Evolutionary conservation across 1,140 invertebrate genomes (phyloP), one percentile per base, ranked within the genome.

Genomic region (Drosophila miranda): DNA sequence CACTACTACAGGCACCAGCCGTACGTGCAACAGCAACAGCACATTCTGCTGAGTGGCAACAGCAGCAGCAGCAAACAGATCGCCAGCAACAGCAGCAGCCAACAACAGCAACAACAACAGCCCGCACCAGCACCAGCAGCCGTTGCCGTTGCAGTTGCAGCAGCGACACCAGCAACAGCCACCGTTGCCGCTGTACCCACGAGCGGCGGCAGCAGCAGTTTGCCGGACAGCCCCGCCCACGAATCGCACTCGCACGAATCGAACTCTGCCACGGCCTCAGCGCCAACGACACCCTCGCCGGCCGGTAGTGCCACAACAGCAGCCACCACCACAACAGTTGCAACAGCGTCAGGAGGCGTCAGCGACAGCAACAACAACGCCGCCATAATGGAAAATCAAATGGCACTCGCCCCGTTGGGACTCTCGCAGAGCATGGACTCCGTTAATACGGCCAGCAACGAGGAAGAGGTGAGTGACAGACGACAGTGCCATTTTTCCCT

Each of bases 351-450:
- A 14, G 41, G 57, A 26, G 53, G 45, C 41, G 30, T 52, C 44
- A 56, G 49, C 51, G 46, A 11, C 56, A 75, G 58, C 76, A 73
- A 50, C 68, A 78, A 50, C 75, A 70, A 70, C 69, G 56, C 79
- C 53, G 62, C 68, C 78, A 83, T 81, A 74, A 90, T 90, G 89
- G 89, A 90, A 70, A 90, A 90, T 80, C 90, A 90, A 74, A 91
- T 91, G 90, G 78, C 89, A 57, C 61, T 89, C 54, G 81, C 81
- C 50, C 89, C 90, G 89, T 89, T 93, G 70, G 92, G 92, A 78
- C 91, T 93, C 71, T 93, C 93, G 69, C 96, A 97, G 93, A 97
- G 96, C 93, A 97, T 97, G 95, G 96, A 97, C 93, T 97, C 96
- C 83, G 96, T 97, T 91, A 97, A 97, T 92, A 97, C 96, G 74